A percentile compares a stretch with the other conserved stretches of the same genome.
Evolutionary conservation across 64 coral and sea anemone species (phyloP).

Genomic region (Hydrozoanthus tunicans): DNA sequence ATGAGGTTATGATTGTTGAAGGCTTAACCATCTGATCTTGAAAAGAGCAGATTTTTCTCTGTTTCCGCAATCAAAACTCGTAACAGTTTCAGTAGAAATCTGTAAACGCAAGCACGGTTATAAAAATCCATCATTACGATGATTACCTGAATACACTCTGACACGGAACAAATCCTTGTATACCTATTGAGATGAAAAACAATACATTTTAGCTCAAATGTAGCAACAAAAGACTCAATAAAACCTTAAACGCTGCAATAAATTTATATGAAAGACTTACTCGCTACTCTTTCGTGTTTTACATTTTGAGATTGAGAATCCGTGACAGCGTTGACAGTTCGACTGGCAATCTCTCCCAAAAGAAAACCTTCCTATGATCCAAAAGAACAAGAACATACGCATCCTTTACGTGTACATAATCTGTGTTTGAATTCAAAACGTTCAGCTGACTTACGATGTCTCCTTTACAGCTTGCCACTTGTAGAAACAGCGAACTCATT

Average conservation of each 20-base stretch:
- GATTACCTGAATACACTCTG: conserved; percentile 30
- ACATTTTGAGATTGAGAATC: conserved; percentile 42
- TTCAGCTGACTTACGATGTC: conserved; percentile 8
- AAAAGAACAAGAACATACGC: not conserved
- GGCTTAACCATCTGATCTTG: not conserved
- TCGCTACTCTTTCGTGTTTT: conserved; percentile 46
- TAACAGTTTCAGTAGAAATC: not conserved
- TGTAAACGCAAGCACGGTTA: not conserved
- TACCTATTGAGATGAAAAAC: conserved; percentile 14
- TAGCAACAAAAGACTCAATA: not conserved
- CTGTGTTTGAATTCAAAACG: not conserved
- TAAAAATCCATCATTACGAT: not conserved
- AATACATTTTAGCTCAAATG: not conserved
- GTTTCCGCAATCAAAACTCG: not conserved
- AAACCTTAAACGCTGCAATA: not conserved
- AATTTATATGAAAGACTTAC: not conserved
- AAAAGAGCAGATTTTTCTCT: not conserved
- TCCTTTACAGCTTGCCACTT: conserved; percentile 30
- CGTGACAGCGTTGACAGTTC: conserved; percentile 34
- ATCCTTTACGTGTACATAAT: not conserved
- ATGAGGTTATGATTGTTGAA: too few species aligned
- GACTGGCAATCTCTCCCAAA: conserved; percentile 36
- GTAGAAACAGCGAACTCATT: conserved; percentile 41
- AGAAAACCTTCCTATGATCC: conserved; percentile 39
- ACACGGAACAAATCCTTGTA: conserved; percentile 39